Evolutionary conservation across 2,797 vertebrate species (phyloP), one percentile per base, ranked within the genome.

Genomic region (Setipinna tenuifilis): DNA sequence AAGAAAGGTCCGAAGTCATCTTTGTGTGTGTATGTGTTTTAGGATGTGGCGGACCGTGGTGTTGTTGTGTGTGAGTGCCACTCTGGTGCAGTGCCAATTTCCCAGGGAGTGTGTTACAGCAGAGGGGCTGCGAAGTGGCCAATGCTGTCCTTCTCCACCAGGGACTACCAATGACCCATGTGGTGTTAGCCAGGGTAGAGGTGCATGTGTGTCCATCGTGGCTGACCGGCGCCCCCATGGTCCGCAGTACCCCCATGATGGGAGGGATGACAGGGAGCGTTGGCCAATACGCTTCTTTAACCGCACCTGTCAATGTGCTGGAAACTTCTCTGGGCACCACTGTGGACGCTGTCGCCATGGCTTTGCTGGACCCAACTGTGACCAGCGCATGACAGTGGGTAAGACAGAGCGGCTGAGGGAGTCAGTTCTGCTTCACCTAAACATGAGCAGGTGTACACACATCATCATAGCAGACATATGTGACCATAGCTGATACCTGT

Each of bases 221-320:
- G 96, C 94, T 0, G 98, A 99, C 91, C 92, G 57, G 0, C 92
- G 94, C 0, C 96, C 96, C 50, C 98, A 99, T 0, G 95, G 98
- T 25, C 96, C 94, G 0, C 97, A 97, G 92, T 99, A 99, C 86
- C 96, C 96, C 0, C 97, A 98, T 0, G 95, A 97, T 0, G 98
- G 98, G 12, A 91, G 90, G 1, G 98, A 99, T n/a, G 98, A 99
- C 90, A 95, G 98, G 0, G 98, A 98, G 86, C 93, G 92, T 44
- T 99, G 98, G 98, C 98, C 98, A 12, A 92, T 97, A 35, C 93
- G 95, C 11, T 99, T 98, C 92, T 99, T 99, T 92, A 99, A 98
- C 87, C 95, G 96, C 84, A 97, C 96, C 0, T 99, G 98, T 86
- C 95, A 87, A 11, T 99, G 98, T 90, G 97, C 94, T 0, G 95